phyloP scores from a whole-genome alignment of 2,888 invertebrate genomes.

The Zeuzera pyrina region DNA sequence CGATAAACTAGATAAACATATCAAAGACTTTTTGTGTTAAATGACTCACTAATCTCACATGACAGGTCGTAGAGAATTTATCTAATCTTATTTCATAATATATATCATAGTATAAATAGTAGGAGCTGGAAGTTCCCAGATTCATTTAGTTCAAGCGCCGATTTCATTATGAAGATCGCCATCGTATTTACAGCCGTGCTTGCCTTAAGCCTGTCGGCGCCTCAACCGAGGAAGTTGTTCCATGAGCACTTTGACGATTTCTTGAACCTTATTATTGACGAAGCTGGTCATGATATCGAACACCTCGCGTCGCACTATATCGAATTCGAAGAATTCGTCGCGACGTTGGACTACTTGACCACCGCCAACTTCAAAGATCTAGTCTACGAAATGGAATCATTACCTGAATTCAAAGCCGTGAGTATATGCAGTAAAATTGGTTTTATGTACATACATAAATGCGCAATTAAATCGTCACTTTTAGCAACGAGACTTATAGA shows the following conservation, averaged over 20 bases:
- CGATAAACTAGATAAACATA: no score
- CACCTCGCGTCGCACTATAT: conserved; percentile 28
- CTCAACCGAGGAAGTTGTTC: conserved; percentile 43
- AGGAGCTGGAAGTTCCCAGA: not conserved
- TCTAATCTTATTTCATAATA: not conserved
- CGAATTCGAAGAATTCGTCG: conserved; percentile 39
- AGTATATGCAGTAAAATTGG: no score
- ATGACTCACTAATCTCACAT: no score
- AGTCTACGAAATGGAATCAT: conserved; percentile 42
- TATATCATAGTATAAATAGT: not conserved
- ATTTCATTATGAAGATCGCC: conserved; percentile 31
- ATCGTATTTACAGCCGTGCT: conserved; percentile 29
- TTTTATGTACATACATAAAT: no score
- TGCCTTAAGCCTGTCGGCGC: conserved; percentile 31
- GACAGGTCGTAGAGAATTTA: no score
- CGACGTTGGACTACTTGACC: conserved; percentile 28
- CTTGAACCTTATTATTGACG: conserved; percentile 29
- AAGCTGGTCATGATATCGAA: conserved; percentile 24
- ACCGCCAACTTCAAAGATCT: conserved; percentile 39
- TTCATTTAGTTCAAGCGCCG: not conserved
- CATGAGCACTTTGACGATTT: conserved; percentile 51
- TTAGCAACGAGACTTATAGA: no score
- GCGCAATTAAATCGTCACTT: no score
- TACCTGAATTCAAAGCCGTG: conserved; percentile 50
- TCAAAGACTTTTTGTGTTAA: no score